Evolutionary conservation across 2,888 invertebrate species (phyloP).

Genomic region (Chalcosyrphus nemorum): DNA sequence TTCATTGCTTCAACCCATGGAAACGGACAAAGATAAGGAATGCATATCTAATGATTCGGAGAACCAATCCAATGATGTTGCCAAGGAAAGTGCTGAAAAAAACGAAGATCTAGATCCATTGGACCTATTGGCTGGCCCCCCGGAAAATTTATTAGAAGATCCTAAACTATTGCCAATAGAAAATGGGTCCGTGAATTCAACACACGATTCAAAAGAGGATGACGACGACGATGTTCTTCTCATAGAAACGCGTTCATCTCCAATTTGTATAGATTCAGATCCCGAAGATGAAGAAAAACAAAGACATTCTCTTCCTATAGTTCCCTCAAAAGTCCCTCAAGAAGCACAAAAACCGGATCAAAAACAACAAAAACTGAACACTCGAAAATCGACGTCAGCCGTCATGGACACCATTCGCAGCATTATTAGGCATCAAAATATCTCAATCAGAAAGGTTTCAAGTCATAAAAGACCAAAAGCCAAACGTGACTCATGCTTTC

Average conservation of each 20-base stretch:
- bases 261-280: constrained; percentile 76
- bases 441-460: constrained; percentile 23
- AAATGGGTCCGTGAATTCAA: neutral
- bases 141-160: constrained; percentile 3
- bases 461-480: constrained; percentile 4
- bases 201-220: neutral
- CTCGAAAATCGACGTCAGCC: constrained; percentile 34
- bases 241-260: constrained; percentile 75
- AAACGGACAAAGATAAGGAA: constrained; percentile 3
- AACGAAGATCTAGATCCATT: constrained; percentile 41
- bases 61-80: constrained; percentile 1
- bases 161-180: neutral
- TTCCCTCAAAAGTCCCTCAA: neutral
- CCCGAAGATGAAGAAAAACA: constrained; percentile 72
- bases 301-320: constrained; percentile 6
- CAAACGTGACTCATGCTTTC: constrained; percentile 1
- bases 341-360: neutral
- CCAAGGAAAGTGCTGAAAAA: constrained; percentile 30
- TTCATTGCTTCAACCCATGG: neutral
- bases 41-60: neutral
- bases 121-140: neutral
- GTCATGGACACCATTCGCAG: constrained; percentile 39
- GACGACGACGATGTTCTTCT: constrained; percentile 75
- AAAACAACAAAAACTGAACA: constrained; percentile 22
- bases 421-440: constrained; percentile 48